Evolutionary conservation across 2,888 invertebrate genomes (phyloP), one percentile per base, ranked within the genome.

Genomic region (Masnerella sp.): DNA sequence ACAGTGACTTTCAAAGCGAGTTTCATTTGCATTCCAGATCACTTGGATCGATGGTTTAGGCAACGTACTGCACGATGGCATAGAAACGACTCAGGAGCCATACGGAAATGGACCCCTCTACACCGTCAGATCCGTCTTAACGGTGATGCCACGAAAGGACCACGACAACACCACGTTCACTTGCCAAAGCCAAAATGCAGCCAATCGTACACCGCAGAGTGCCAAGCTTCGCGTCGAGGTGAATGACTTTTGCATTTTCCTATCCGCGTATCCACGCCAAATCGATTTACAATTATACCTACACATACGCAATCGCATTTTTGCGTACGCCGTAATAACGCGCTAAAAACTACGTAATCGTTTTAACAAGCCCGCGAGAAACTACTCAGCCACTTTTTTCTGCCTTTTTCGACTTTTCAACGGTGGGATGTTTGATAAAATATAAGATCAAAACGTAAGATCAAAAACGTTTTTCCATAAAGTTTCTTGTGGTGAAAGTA

Each of bases 31-130:
- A 72, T 86, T 87, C 7, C 88, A 95, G 93, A 95, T 97, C 80
- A 96, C 96, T 45, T 97, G 96, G 96, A 94, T 96, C 81, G 96
- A 96, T 88, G 95, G 96, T 22, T 91, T 93, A 67, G 96, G 96
- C 28, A 95, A 93, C 79, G 95, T 96, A 17, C 88, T 96, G 72
- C 93, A 92, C 15, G 92, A 93, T 78, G 95, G 94, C 75, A 93
- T 95, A 78, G 93, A 94, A 75, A 92, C 94, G 84, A 91, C 92
- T 9, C 92, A 93, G 36, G 94, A 95, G 78, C 90, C 92, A n/a
- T 88, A 94, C 82, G 90, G 94, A 5, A 96, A 95, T 83, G 94
- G 94, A 0, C 93, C 96, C 78, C 90, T 95, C 78, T 93, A 93
- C 83, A 96, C 95, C 9, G 95, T 97, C 42, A 93, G 93, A 81